Percentiles rank a stretch among this genome's conserved stretches.
These are phyloP conservation scores for Nymphalis urticae DNA, from an alignment of 2,888 invertebrate genomes.

Conservation along the genomic window DNA sequence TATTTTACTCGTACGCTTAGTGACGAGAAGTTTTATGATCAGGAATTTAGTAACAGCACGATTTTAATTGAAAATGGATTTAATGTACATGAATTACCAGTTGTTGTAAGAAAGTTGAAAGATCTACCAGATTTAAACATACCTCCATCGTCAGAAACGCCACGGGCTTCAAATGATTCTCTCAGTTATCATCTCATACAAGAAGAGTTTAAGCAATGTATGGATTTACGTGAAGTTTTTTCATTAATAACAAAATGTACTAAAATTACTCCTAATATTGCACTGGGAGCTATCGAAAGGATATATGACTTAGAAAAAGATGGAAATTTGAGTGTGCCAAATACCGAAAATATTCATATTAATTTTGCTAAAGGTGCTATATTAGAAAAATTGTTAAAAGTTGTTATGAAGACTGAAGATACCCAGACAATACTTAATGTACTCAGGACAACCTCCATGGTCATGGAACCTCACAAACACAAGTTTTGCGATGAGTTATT, in stretches of 20 bases:
- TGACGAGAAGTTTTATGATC: slow-evolving; percentile 60
- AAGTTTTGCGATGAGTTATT: slow-evolving; percentile 84
- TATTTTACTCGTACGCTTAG: slow-evolving; percentile 51
- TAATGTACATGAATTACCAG: slow-evolving; percentile 85
- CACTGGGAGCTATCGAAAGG: slow-evolving; percentile 74
- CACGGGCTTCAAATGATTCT: slow-evolving; percentile 52
- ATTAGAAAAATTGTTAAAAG: slow-evolving; percentile 69
- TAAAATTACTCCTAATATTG: slow-evolving; percentile 76
- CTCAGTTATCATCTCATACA: slow-evolving; percentile 67
- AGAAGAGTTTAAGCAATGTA: slow-evolving; percentile 72
- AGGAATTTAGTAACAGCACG: slow-evolving; percentile 69
- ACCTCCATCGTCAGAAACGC: slow-evolving; percentile 43
- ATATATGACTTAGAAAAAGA: slow-evolving; percentile 70
- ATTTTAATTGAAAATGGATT: slow-evolving; percentile 85
- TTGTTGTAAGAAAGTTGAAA: slow-evolving; percentile 81
- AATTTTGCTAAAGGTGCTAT: slow-evolving; percentile 73
- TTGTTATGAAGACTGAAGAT: slow-evolving; percentile 73
- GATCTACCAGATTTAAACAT: slow-evolving; percentile 62
- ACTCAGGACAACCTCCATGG: slow-evolving; percentile 62
- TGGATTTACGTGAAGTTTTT: slow-evolving; percentile 70
- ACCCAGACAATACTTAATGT: slow-evolving; percentile 73
- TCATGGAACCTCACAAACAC: slow-evolving; percentile 72
- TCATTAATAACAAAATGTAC: slow-evolving; percentile 73
- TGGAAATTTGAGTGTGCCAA: slow-evolving; percentile 47
- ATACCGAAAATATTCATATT: slow-evolving; percentile 54